Evolutionary conservation across 2,113 vertebrate genomes (phyloP), one percentile per base, ranked within the genome.

Genomic region (Nansenia antarctica): DNA sequence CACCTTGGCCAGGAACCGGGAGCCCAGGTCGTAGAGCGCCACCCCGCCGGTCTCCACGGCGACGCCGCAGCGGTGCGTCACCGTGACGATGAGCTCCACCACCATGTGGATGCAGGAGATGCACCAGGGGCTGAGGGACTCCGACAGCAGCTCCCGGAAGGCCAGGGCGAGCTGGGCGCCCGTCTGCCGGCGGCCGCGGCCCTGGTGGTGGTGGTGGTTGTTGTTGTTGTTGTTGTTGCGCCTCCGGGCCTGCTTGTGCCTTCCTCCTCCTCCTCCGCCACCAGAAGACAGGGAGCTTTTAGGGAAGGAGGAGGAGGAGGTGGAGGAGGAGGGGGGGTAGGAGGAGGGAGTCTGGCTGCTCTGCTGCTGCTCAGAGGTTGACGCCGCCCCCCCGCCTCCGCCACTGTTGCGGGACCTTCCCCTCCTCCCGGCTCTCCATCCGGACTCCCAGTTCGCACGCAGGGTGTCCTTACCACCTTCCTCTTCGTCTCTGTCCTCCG

Each of bases 61-160:
- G 6, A 95, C 82, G 39, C 94, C 91, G 53, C 92, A 93, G 35
- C 86, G 89, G 64, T 92, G 92, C 60, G 92, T 91, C 66, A 95
- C 88, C 22, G 93, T 90, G 54, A 93, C 91, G 30, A 97, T 92
- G 62, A 95, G 89, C 74, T 95, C 91, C 27, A 95, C 94, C 76
- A 97, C 81, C 87, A 94, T 90, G 81, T 89, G 92, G 64, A 96
- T 77, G 63, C 93, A 94, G 57, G 93, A 92, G 59, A 95, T 83
- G 78, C 93, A 95, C 86, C 94, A 95, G 64, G 93, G 88, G 55
- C 89, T 90, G 27, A 92, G 58, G 1, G 86, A 86, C 64, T 91
- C 93, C 0, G 93, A 92, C 39, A 91, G 73, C 53, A 89, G 93
- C 73, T 93, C 94, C 49, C 91, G 86, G 32, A 92, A 87, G 9